Percentiles rank a stretch among this genome's conserved stretches.
Evolutionary conservation across 2,113 vertebrate genomes (phyloP).

Genomic region (Sorex fumeus): DNA sequence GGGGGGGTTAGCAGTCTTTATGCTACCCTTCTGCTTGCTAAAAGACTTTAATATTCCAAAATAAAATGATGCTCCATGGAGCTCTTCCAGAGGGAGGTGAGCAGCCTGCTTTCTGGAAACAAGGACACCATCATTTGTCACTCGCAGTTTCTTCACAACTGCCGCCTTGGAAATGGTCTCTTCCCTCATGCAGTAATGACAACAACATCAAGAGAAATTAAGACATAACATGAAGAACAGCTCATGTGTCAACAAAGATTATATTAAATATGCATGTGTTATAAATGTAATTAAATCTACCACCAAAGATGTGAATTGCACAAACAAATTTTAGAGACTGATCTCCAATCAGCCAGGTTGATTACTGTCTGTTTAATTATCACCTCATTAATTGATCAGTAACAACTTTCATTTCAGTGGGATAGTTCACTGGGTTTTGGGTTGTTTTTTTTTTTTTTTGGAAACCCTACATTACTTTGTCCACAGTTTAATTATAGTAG

Average conservation of each 20-base stretch:
- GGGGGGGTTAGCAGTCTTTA: too few relatives aligned
- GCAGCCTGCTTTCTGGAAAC: conserved; percentile 52
- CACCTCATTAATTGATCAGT: conserved; percentile 72
- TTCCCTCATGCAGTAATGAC: conserved; percentile 41
- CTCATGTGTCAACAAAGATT: conserved; percentile 59
- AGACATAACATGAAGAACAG: conserved; percentile 38
- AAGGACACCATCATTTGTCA: not conserved
- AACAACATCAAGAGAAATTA: conserved; percentile 72
- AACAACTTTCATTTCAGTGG: conserved; percentile 67
- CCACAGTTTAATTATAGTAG: conserved; percentile 72
- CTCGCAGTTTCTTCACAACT: conserved; percentile 37
- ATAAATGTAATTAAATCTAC: conserved; percentile 80
- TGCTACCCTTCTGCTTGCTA: not conserved
- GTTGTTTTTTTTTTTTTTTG: not conserved
- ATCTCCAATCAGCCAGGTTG: conserved; percentile 57
- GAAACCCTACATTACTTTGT: conserved; percentile 39
- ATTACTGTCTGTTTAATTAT: conserved; percentile 82
- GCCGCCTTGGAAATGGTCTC: conserved; percentile 45
- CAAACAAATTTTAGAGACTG: conserved; percentile 63
- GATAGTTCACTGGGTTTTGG: not conserved
- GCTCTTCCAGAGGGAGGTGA: conserved; percentile 31
- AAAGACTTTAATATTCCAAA: conserved; percentile 50
- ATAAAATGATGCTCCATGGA: not conserved
- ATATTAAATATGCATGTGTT: conserved; percentile 73
- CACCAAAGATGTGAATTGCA: conserved; percentile 67